A percentile compares a stretch with the other conserved stretches of the same genome.
Conservation (phyloP, 2,888 invertebrate species). For the Stenodera caucasica region DNA sequence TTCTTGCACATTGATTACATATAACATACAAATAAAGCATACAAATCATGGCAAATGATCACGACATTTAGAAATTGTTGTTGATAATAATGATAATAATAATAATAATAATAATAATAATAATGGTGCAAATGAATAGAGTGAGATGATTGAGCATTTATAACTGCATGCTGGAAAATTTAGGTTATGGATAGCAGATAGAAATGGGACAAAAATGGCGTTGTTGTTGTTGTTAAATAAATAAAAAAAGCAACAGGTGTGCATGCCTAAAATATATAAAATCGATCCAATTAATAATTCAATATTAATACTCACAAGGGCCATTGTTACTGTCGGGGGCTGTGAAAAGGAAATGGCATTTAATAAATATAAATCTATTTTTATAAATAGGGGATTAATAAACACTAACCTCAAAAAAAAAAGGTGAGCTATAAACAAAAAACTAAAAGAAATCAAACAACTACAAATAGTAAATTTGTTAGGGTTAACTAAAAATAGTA, state of each 20-base stretch:
- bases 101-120: neutral
- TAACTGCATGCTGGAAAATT: too few species aligned
- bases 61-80: neutral
- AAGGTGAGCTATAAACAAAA: too few species aligned
- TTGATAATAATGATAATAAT: neutral
- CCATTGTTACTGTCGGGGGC: constrained; percentile 85
- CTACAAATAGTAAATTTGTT: too few species aligned
- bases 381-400: constrained; percentile 2
- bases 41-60: neutral
- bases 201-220: too few species aligned
- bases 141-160: too few species aligned
- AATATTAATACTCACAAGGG: constrained; percentile 77
- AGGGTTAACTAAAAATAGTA: too few species aligned
- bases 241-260: constrained; percentile 30
- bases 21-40: neutral
- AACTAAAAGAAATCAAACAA: too few species aligned
- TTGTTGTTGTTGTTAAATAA: too few species aligned
- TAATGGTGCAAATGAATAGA: neutral
- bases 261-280: constrained; percentile 26
- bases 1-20: neutral
- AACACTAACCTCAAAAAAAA: constrained; percentile 5
- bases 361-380: constrained; percentile 20
- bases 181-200: too few species aligned
- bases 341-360: constrained; percentile 63
- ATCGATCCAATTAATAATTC: constrained; percentile 32